These are phyloP conservation scores for Geodia barretti DNA, from an alignment of 37 sponge, comb jelly and placozoan species.

Conservation along the genomic window DNA sequence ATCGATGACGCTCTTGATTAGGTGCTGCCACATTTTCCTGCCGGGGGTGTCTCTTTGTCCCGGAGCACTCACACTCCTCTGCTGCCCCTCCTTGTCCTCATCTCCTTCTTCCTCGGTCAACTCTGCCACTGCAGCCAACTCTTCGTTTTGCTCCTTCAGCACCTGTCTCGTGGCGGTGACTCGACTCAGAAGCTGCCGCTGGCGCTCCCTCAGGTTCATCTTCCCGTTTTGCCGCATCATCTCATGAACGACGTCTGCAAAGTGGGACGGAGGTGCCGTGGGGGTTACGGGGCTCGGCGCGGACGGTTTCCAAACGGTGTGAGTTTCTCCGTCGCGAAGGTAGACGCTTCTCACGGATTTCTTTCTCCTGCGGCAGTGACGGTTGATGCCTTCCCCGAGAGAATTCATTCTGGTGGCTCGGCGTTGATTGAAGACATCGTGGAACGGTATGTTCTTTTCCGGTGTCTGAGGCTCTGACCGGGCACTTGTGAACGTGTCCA, in stretches of 20 bases:
- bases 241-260: background rate
- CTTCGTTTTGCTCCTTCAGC: constrained; percentile 21
- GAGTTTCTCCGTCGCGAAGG: background rate
- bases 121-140: background rate
- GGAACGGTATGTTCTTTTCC: background rate
- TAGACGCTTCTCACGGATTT: background rate
- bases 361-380: background rate
- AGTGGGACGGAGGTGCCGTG: background rate
- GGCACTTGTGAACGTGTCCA: too few relatives aligned
- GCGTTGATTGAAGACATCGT: background rate
- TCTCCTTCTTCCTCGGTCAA: background rate
- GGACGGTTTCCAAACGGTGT: background rate
- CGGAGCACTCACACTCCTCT: background rate
- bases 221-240: background rate
- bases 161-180: constrained; percentile 40
- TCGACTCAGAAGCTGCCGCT: constrained; percentile 16
- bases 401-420: background rate
- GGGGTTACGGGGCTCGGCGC: background rate
- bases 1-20: background rate
- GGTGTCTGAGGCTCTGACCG: background rate
- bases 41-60: background rate
- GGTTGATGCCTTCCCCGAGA: background rate
- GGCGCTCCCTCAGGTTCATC: constrained; percentile 16
- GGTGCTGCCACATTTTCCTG: background rate
- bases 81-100: background rate